Base-by-base conservation (phyloP, 2,888 invertebrate species). In the Sminthurinus aureus region DNA sequence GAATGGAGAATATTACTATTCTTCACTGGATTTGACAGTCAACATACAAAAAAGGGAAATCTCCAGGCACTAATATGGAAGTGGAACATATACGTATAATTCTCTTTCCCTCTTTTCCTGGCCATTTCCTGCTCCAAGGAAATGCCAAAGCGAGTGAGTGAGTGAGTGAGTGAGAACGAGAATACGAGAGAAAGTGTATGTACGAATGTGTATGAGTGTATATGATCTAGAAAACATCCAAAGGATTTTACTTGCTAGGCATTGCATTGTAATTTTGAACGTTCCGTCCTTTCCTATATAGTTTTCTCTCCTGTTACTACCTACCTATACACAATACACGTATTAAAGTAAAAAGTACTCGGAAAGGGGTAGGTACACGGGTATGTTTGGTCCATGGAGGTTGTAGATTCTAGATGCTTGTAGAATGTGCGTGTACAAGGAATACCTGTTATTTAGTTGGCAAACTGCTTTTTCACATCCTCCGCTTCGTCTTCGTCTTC, bases 21-120 rank as follows among this genome's bases (percentile, higher is more conserved):
- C 67, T 66, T 67, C 38, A 67, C 79, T 79, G 79, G 50, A 50
- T 38, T 66, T 79, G 79, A 79, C 79, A 79, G 67, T 69, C 67
- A 13, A 51, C 50, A 69, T 67, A 79, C n/a, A 69, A 79, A 67
- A 79, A 79, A 79, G 38, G 50, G 50, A 18, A 58, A 18, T 58
- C 26, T 73, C 73, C 73, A 15, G 73, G 24, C 24, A 69, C 69
- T 20, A 73, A 73, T 73, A 24, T 26, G 73, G 8, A 73, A 15
- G 24, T 12, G 6, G 20, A 24, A 24, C 24, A 73, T 24, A 24
- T 24, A 15, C 73, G 11, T 69, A 69, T n/a, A 24, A 58, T 58
- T 18, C 58, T 58, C 18, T 58, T 58, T 58, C 18, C 18, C 18
- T 58, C 58, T 58, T 9, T 58, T 58, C 58, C 58, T 58, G 18